Conservation (phyloP, 2,888 invertebrate genomes). For the Tricholauxania praeusta region DNA sequence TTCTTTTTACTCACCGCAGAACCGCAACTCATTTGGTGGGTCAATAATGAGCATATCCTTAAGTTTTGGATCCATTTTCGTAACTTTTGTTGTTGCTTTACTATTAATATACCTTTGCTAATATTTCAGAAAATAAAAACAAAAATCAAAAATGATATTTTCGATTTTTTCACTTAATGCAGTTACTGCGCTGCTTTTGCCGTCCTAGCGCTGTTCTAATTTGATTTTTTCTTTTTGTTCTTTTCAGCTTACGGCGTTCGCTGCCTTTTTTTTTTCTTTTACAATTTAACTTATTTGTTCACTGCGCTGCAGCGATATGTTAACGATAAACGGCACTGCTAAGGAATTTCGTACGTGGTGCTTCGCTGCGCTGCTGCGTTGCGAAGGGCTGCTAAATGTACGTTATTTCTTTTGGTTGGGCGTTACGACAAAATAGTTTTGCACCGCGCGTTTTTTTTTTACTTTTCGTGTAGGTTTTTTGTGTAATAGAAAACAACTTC, state of each 20-base stretch:
- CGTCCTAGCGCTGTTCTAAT: not conserved
- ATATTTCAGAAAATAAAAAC: too few species aligned
- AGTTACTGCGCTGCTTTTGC: conserved; percentile 20
- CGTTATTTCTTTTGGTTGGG: not conserved
- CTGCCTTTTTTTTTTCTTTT: conserved; percentile 3
- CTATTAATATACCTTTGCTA: too few species aligned
- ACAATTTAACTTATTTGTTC: conserved; percentile 11
- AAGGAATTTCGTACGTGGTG: conserved; percentile 17
- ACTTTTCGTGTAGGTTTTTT: too few species aligned
- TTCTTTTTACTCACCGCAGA: conserved; percentile 80
- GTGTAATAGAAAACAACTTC: not conserved
- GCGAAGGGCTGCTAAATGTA: not conserved
- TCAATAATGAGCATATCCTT: conserved; percentile 84
- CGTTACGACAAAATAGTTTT: not conserved
- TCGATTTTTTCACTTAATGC: conserved; percentile 26
- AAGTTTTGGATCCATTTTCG: conserved; percentile 73
- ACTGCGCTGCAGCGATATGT: not conserved
- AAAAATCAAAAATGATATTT: not conserved
- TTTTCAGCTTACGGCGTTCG: conserved; percentile 15
- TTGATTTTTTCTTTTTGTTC: not conserved
- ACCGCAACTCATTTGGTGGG: conserved; percentile 89
- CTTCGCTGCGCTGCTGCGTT: not conserved
- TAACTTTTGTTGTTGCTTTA: not conserved
- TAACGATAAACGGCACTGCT: conserved; percentile 12
- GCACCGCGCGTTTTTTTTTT: too few species aligned